Base-by-base conservation (phyloP, 2,113 vertebrate species). In the Macquaria australasica region DNA sequence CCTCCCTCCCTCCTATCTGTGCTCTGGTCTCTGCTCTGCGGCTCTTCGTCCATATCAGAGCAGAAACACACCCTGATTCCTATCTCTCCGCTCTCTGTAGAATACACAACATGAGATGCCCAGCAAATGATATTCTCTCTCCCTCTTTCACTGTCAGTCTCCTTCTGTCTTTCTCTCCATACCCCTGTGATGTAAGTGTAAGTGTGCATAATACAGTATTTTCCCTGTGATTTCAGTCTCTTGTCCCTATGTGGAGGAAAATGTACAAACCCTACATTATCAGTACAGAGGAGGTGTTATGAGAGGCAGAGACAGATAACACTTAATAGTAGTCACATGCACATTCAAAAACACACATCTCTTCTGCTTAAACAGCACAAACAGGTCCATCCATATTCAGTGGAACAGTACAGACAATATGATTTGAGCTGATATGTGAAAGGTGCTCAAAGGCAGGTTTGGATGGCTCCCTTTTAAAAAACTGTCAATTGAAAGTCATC, bases 31-130 rank as follows among this genome's bases (percentile, higher is more conserved):
- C 59, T 87, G 82, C 85, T 91, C 90, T 88, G 91, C 48, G 20
- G 84, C 83, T 91, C 79, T 83, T 83, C 51, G 81, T 87, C 88
- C 91, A 90, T 88, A 86, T 92, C 88, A 82, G 85, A 86, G 79
- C 79, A 90, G 83, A 90, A 91, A 91, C 84, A 87, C 83, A 87
- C 86, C 86, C 91, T 11, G 89, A 94, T 92, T 55, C 71, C 73
- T 70, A 94, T 95, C 93, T 77, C 73, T 58, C 58, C 18, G 8
- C 72, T 86, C 91, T 89, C 87, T 76, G 81, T 79, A 79, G 89
- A 89, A 89, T 83, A 91, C 87, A 88, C 75, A 88, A 81, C 18
- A 4, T 58, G 71, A 87, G 85, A 73, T 34, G 23, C n/a, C 58
- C 45, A 58, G 68, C 56, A 79, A 84, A 85, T 31, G 34, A 86